These are phyloP conservation scores for Elephas maximus DNA, from an alignment of 2,113 vertebrate species.

Conservation along the genomic window DNA sequence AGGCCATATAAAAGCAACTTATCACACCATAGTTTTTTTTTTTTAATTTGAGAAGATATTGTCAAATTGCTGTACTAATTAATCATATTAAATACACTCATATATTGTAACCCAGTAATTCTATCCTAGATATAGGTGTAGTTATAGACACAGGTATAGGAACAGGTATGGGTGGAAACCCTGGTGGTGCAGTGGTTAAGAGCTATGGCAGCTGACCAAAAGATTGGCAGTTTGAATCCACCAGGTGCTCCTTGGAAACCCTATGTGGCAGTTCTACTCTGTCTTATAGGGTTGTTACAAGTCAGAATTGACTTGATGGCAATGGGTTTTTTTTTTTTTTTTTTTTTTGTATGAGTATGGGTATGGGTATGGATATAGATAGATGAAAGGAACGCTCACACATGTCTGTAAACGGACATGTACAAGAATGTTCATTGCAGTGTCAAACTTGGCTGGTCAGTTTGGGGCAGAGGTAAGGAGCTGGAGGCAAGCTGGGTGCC, in stretches of 20 bases:
- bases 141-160: too few species aligned
- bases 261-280: too few species aligned
- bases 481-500: background rate
- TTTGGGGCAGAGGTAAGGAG: background rate
- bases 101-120: background rate
- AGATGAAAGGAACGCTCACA: background rate
- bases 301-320: too few species aligned
- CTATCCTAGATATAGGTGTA: background rate
- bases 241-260: too few species aligned
- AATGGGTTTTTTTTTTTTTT: background rate
- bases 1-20: background rate
- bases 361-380: background rate
- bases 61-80: background rate
- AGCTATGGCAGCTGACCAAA: background rate
- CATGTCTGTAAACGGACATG: background rate
- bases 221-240: background rate
- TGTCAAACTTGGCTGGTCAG: background rate
- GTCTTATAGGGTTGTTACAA: background rate
- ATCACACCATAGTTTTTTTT: background rate
- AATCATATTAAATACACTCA: constrained; percentile 41
- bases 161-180: too few species aligned
- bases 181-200: too few species aligned
- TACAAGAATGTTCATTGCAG: background rate
- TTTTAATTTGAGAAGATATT: constrained; percentile 22
- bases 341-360: background rate